Evolutionary conservation across 2,797 vertebrate genomes (phyloP).

Genomic region (Melanotaenia trifasciata): DNA sequence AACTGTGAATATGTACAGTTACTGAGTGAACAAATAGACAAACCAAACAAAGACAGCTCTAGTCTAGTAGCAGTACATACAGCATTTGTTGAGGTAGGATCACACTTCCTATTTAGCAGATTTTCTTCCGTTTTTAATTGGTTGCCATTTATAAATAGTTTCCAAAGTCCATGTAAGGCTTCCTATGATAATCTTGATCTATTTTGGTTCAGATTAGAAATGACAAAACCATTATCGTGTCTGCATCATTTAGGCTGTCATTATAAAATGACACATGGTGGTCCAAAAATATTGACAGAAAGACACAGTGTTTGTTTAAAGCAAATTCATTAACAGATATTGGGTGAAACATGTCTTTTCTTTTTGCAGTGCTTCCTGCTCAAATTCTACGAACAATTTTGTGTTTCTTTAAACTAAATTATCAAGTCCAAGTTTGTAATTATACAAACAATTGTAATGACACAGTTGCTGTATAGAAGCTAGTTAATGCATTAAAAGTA

Average conservation of each 20-base stretch:
- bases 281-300: neutral
- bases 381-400: neutral
- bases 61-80: neutral
- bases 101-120: neutral
- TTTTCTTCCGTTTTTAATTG: neutral
- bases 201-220: neutral
- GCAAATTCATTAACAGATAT: no score
- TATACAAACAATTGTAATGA: neutral
- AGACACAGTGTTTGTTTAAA: no score
- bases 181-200: neutral
- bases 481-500: neutral
- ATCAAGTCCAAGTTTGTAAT: neutral
- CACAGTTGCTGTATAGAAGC: neutral
- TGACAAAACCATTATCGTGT: neutral
- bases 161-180: neutral
- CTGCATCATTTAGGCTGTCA: neutral
- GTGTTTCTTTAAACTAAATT: neutral
- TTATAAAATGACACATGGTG: neutral
- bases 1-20: neutral
- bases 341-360: neutral
- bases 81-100: neutral
- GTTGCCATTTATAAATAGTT: neutral
- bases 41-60: neutral
- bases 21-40: neutral
- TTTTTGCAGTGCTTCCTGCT: neutral